phyloP scores from a whole-genome alignment of 2,797 vertebrate genomes.

The Hypotaenidia okinawae region DNA sequence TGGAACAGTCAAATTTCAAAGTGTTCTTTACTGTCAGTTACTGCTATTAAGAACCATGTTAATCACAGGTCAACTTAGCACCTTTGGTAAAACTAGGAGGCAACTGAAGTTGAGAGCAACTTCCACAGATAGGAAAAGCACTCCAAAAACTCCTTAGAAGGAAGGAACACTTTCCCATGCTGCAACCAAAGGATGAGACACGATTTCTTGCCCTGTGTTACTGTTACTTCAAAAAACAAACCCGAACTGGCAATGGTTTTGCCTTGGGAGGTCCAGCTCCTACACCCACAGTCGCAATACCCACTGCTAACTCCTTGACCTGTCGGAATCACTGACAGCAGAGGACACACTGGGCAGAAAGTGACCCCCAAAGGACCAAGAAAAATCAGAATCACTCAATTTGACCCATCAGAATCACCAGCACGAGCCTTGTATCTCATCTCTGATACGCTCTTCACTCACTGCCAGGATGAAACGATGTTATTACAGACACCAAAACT shows the following conservation, averaged over 20 bases:
- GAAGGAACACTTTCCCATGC: not conserved
- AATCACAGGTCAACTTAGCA: not conserved
- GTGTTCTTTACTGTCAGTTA: not conserved
- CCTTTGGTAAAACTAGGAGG: not conserved
- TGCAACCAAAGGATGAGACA: not conserved
- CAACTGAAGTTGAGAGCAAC: not conserved
- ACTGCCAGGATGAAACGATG: fast-evolving
- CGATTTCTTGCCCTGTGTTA: not conserved
- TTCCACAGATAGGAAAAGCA: not conserved
- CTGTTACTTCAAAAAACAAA: not conserved
- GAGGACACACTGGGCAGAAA: not conserved
- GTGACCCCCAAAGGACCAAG: not conserved
- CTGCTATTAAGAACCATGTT: not conserved
- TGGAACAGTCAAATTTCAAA: not conserved
- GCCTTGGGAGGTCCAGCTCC: not conserved
- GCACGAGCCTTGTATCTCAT: fast-evolving
- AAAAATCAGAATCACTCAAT: not conserved
- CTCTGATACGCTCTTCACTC: not conserved
- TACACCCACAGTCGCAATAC: not conserved
- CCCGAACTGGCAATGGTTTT: not conserved
- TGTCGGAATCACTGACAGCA: too few relatives aligned
- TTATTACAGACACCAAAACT: not conserved
- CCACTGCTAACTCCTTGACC: not conserved
- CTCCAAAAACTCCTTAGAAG: not conserved
- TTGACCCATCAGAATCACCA: not conserved